Evolutionary conservation across 30 jellyfish, hydroid and myxozoan species (phyloP).

Genomic region (Chrysaora quinquecirrha): DNA sequence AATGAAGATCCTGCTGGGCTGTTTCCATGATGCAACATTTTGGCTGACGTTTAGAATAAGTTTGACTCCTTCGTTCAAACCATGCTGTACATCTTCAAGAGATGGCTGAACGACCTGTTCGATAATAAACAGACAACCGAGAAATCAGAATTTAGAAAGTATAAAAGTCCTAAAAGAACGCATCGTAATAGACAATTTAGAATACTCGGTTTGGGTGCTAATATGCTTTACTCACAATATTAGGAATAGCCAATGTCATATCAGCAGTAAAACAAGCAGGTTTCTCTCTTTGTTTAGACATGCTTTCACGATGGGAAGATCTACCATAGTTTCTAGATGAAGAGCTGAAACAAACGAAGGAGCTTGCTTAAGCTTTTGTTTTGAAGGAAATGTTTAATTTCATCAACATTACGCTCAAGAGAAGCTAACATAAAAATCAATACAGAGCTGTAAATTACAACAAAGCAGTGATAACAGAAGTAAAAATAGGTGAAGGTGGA

Average conservation of each 20-base stretch:
- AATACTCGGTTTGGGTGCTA: too few species aligned
- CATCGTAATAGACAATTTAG: too few species aligned
- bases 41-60: slow-evolving; percentile 73
- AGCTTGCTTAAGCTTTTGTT: too few species aligned
- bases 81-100: slow-evolving; percentile 88
- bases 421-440: too few species aligned
- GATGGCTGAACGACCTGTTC: slow-evolving; percentile 93
- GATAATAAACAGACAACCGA: too few species aligned
- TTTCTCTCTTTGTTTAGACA: not conserved
- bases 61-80: slow-evolving; percentile 85
- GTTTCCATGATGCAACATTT: slow-evolving; percentile 79
- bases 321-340: slow-evolving; percentile 68
- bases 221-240: slow-evolving; percentile 80
- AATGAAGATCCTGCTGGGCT: not conserved
- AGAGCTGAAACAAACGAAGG: slow-evolving; percentile 51
- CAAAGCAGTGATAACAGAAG: too few species aligned
- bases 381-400: too few species aligned
- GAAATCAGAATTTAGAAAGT: too few species aligned
- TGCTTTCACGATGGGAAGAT: not conserved
- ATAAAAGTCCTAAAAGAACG: too few species aligned
- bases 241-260: slow-evolving; percentile 86
- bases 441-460: too few species aligned
- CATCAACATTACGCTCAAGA: too few species aligned
- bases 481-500: too few species aligned
- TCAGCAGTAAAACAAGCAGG: slow-evolving; percentile 87